Conservation (phyloP, 2,113 vertebrate species). For the Amazona vittata region DNA sequence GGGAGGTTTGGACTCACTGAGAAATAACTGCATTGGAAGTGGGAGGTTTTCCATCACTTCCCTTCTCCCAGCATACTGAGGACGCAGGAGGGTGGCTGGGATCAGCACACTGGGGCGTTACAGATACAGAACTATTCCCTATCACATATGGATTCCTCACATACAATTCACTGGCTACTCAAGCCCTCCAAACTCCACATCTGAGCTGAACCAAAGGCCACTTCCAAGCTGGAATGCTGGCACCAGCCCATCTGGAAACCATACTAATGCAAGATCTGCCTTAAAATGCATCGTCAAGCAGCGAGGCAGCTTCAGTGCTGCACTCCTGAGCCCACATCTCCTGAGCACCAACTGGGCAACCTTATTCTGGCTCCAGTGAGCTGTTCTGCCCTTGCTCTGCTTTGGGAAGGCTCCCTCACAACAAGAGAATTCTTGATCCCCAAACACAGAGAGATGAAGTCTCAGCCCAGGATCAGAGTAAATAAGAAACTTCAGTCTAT, state of each 20-base stretch:
- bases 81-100: background rate
- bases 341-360: fast-evolving
- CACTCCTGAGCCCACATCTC: too few species aligned
- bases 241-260: background rate
- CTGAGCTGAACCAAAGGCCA: background rate
- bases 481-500: background rate
- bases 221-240: background rate
- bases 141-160: fast-evolving
- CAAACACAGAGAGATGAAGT: background rate
- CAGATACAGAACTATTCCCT: background rate
- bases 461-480: background rate
- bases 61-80: fast-evolving
- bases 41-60: background rate
- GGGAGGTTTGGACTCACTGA: background rate
- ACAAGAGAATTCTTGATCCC: background rate
- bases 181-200: background rate
- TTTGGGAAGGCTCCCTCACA: background rate
- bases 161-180: background rate
- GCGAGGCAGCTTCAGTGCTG: background rate
- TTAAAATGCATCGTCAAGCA: background rate
- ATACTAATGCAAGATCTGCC: fast-evolving
- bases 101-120: fast-evolving
- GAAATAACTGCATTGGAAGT: background rate
- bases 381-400: background rate
- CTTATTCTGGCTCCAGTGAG: background rate